Evolutionary conservation across 2,888 invertebrate genomes (phyloP).

Genomic region (Drosophila demipolita): DNA sequence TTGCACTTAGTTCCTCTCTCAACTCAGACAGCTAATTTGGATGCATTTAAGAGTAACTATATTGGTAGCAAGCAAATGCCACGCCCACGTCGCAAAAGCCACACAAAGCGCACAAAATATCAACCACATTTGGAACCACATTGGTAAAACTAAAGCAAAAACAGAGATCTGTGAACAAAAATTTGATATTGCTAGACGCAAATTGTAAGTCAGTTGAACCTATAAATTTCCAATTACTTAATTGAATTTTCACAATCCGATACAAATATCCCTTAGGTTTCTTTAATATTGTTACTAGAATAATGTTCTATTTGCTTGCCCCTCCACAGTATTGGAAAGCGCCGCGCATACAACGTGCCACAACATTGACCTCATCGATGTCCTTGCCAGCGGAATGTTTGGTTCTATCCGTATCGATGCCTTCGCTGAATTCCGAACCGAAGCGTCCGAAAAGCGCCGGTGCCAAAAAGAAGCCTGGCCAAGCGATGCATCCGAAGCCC

Average conservation of each 20-base stretch:
- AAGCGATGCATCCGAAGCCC: slow-evolving; percentile 84
- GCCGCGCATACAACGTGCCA: slow-evolving; percentile 83
- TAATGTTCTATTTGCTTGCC: slow-evolving; percentile 19
- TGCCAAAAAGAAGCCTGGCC: slow-evolving; percentile 82
- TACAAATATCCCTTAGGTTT: neutral
- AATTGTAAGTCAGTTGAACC: slow-evolving; percentile 62
- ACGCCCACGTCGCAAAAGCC: slow-evolving; percentile 70
- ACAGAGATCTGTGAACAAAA: slow-evolving; percentile 42
- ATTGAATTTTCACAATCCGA: neutral
- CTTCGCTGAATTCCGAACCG: slow-evolving; percentile 83
- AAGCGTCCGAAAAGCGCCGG: slow-evolving; percentile 84
- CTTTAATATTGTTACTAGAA: slow-evolving; percentile 4
- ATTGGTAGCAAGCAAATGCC: slow-evolving; percentile 48
- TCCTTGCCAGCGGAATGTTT: slow-evolving; percentile 85
- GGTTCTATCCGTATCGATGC: slow-evolving; percentile 85
- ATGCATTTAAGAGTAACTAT: slow-evolving; percentile 40
- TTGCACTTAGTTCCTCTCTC: slow-evolving; percentile 69
- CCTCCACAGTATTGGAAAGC: slow-evolving; percentile 83
- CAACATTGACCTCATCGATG: slow-evolving; percentile 85
- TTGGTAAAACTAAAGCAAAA: slow-evolving; percentile 58
- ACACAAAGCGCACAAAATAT: slow-evolving; percentile 73
- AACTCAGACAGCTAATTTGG: slow-evolving; percentile 58
- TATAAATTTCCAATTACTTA: slow-evolving; percentile 15
- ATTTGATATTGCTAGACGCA: slow-evolving; percentile 58
- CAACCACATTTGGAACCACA: slow-evolving; percentile 73